A percentile compares a stretch with the other conserved stretches of the same genome.
Evolutionary conservation across 2,888 invertebrate genomes (phyloP).

Genomic region (Bugula neritina): DNA sequence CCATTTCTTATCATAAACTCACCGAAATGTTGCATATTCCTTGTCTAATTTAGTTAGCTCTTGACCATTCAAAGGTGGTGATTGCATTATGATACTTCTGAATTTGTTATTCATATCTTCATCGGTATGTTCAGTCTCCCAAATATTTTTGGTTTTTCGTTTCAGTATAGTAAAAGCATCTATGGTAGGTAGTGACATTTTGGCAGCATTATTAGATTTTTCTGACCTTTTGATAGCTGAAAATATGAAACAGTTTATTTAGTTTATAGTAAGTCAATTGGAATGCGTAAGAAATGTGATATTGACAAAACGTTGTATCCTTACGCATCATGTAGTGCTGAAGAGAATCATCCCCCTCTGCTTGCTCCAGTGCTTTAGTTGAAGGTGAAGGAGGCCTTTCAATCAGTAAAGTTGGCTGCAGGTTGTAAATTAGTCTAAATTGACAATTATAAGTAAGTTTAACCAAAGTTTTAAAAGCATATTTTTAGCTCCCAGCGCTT

Average conservation of each 20-base stretch:
- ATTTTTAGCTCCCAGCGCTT: too few species aligned
- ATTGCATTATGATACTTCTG: slow-evolving; percentile 38
- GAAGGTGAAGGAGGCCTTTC: slow-evolving; percentile 40
- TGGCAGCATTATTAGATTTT: too few species aligned
- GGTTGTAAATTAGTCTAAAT: slow-evolving; percentile 36
- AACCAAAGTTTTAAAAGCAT: too few species aligned
- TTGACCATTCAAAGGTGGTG: slow-evolving; percentile 33
- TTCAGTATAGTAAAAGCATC: slow-evolving; percentile 38
- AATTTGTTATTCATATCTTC: slow-evolving; percentile 35
- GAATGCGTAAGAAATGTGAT: too few species aligned
- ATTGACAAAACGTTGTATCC: too few species aligned
- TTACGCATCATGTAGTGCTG: slow-evolving; percentile 39
- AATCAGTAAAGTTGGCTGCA: slow-evolving; percentile 42
- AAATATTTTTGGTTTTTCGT: slow-evolving; percentile 41
- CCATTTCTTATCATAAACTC: too few species aligned
- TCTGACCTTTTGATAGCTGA: neutral
- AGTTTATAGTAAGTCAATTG: too few species aligned
- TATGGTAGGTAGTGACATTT: slow-evolving; percentile 37
- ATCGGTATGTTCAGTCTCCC: slow-evolving; percentile 40
- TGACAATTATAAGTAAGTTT: too few species aligned
- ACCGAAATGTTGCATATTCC: slow-evolving; percentile 39
- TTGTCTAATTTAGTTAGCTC: slow-evolving; percentile 37
- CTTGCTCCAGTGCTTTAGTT: slow-evolving; percentile 29
- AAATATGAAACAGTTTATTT: neutral
- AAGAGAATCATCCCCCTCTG: neutral